Evolutionary conservation across 2,888 invertebrate species (phyloP).

Genomic region (Linnaemya tessellans): DNA sequence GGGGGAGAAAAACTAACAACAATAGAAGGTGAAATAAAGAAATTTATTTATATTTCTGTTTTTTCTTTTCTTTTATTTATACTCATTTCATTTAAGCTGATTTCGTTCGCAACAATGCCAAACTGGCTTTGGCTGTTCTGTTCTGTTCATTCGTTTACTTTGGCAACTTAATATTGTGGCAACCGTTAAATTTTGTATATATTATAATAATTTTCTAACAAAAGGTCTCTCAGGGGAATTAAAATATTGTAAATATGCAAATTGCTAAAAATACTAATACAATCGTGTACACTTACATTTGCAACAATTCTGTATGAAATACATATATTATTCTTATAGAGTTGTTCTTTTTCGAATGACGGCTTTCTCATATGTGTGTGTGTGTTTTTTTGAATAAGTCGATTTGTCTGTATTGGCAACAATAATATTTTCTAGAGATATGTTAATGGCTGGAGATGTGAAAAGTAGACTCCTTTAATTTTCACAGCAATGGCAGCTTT

Average conservation of each 20-base stretch:
- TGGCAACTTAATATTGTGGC: constrained; percentile 60
- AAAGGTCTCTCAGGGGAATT: constrained; percentile 69
- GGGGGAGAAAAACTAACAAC: constrained; percentile 11
- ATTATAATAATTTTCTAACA: constrained; percentile 66
- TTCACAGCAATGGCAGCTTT: constrained; percentile 36
- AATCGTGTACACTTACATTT: constrained; percentile 32
- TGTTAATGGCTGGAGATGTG: constrained; percentile 58
- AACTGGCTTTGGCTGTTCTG: constrained; percentile 51
- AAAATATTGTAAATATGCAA: constrained; percentile 71
- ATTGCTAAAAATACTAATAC: constrained; percentile 66
- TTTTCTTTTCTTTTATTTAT: constrained; percentile 4
- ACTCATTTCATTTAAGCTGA: constrained; percentile 40
- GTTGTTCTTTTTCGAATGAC: constrained; percentile 11
- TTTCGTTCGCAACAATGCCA: constrained; percentile 43
- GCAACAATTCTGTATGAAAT: constrained; percentile 44
- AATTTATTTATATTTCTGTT: constrained; percentile 50
- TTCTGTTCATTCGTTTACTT: constrained; percentile 26
- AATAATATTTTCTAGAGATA: constrained; percentile 51
- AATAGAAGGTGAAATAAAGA: constrained; percentile 58
- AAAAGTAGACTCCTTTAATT: constrained; percentile 52
- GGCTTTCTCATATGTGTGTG: constrained; percentile 33
- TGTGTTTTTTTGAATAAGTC: constrained; percentile 24
- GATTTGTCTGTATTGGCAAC: constrained; percentile 47
- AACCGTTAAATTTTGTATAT: constrained; percentile 66
- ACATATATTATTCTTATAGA: constrained; percentile 14